Percentiles rank a stretch among this genome's conserved stretches.
phyloP scores from a whole-genome alignment of 1,140 invertebrate species.

The Gonioctena quinquepunctata region DNA sequence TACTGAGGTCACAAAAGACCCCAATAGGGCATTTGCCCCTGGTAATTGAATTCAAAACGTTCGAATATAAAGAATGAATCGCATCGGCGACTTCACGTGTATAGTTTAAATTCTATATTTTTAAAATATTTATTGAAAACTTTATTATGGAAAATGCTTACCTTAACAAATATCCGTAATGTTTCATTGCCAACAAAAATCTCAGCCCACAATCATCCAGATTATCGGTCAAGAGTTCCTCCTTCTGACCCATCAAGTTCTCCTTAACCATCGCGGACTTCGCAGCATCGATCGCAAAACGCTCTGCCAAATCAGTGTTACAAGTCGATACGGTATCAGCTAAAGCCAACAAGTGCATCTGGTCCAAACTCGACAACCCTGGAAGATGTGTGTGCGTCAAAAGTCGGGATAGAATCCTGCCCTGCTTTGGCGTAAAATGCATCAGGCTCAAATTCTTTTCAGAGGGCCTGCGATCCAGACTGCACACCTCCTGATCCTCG shows the following conservation, averaged over 20 bases:
- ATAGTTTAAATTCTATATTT: no score
- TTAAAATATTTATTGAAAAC: no score
- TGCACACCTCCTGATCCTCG: slow-evolving; percentile 66
- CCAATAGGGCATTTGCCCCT: no score
- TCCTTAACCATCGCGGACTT: slow-evolving; percentile 74
- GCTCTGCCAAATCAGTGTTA: slow-evolving; percentile 83
- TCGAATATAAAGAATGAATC: no score
- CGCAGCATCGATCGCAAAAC: slow-evolving; percentile 78
- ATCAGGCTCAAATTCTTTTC: slow-evolving; percentile 60
- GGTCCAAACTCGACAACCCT: slow-evolving; percentile 92
- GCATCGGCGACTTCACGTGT: no score
- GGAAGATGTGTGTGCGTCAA: slow-evolving; percentile 96
- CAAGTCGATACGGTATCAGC: slow-evolving; percentile 97
- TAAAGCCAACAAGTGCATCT: slow-evolving; percentile 97
- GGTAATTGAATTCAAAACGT: no score
- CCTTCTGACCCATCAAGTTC: slow-evolving; percentile 66
- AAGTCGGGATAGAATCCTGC: slow-evolving; percentile 79
- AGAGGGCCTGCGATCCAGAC: slow-evolving; percentile 61
- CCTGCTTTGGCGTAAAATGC: slow-evolving; percentile 83
- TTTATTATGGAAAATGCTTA: no score
- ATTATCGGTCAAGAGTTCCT: slow-evolving; percentile 74
- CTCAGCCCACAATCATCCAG: slow-evolving; percentile 97
- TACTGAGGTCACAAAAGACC: no score
- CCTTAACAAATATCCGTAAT: slow-evolving; percentile 91
- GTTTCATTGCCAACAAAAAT: slow-evolving; percentile 96